phyloP scores from a whole-genome alignment of 2,797 vertebrate species.

The Rhadinocentrus ornatus region DNA sequence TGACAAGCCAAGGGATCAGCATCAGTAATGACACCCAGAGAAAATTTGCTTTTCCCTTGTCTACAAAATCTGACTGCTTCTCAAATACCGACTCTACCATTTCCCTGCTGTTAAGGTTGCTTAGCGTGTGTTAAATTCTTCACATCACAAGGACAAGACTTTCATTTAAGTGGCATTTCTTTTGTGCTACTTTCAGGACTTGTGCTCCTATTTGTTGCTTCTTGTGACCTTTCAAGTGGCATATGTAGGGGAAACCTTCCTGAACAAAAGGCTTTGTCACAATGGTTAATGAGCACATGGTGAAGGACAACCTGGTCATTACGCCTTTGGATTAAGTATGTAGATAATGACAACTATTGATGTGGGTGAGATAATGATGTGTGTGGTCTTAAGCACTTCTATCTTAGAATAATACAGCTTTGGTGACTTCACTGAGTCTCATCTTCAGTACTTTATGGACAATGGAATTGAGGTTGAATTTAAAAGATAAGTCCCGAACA shows the following conservation, averaged over 20 bases:
- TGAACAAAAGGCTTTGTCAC: slow-evolving; percentile 61
- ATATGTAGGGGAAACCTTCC: slow-evolving; percentile 61
- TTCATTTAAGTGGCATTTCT: slow-evolving; percentile 34
- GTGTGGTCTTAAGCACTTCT: slow-evolving; percentile 26
- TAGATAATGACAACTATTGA: slow-evolving; percentile 59
- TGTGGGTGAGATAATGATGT: slow-evolving; percentile 46
- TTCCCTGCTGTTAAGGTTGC: slow-evolving; percentile 8
- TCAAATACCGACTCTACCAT: slow-evolving; percentile 9
- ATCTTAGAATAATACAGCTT: slow-evolving; percentile 2
- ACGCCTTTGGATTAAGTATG: slow-evolving; percentile 48
- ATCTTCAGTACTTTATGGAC: slow-evolving; percentile 17
- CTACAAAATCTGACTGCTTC: slow-evolving; percentile 36
- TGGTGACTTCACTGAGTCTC: slow-evolving; percentile 16
- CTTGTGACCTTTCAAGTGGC: slow-evolving; percentile 62
- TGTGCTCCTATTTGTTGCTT: slow-evolving; percentile 24
- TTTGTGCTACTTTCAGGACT: slow-evolving; percentile 35
- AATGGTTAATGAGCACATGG: slow-evolving; percentile 65
- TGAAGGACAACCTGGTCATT: slow-evolving; percentile 67
- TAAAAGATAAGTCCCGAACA: not conserved
- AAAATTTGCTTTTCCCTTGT: slow-evolving; percentile 55
- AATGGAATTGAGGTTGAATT: slow-evolving; percentile 38
- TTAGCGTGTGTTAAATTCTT: slow-evolving; percentile 1
- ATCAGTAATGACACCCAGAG: slow-evolving; percentile 61
- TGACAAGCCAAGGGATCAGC: slow-evolving; percentile 54
- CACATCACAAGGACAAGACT: not conserved